Conservation (phyloP, 2,113 vertebrate genomes). For the Platycercus adscitus region DNA sequence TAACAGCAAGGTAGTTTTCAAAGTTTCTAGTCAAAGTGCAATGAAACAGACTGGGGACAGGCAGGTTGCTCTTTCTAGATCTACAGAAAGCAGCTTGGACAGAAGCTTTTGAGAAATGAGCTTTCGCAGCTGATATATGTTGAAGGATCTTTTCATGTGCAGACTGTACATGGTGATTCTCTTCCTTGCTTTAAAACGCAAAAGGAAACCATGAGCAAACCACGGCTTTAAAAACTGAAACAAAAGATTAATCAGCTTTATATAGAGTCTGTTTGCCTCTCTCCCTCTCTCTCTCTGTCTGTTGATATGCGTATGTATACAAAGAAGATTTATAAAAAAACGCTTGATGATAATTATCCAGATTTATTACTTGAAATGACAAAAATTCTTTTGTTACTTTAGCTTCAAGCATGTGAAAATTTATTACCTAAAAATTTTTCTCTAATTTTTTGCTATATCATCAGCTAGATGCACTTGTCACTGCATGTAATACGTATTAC, state of each 20-base stretch:
- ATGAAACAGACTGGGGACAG: not conserved
- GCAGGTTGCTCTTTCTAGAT: constrained; percentile 12
- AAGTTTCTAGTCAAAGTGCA: not conserved
- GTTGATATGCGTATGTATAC: not conserved
- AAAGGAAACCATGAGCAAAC: constrained; percentile 44
- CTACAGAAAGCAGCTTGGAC: not conserved
- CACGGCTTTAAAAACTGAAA: constrained; percentile 44
- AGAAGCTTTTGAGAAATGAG: constrained; percentile 25
- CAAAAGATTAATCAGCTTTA: constrained; percentile 44
- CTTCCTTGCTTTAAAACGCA: constrained; percentile 45
- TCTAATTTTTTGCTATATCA: not conserved
- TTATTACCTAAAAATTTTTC: not conserved
- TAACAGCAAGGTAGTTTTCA: not conserved
- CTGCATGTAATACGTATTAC: not conserved
- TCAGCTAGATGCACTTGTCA: not conserved
- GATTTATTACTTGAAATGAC: not conserved
- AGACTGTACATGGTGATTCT: not conserved
- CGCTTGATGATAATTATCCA: not conserved
- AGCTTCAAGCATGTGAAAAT: not conserved
- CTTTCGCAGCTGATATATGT: not conserved
- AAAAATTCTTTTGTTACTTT: not conserved
- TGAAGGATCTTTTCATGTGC: constrained; percentile 35
- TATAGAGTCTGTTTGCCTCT: not conserved
- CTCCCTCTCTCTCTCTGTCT: not conserved
- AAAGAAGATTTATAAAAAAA: not conserved